Percentiles rank a stretch among this genome's conserved stretches.
These are phyloP conservation scores for Hypothenemus hampei DNA, from an alignment of 1,140 invertebrate genomes.

Conservation along the genomic window DNA sequence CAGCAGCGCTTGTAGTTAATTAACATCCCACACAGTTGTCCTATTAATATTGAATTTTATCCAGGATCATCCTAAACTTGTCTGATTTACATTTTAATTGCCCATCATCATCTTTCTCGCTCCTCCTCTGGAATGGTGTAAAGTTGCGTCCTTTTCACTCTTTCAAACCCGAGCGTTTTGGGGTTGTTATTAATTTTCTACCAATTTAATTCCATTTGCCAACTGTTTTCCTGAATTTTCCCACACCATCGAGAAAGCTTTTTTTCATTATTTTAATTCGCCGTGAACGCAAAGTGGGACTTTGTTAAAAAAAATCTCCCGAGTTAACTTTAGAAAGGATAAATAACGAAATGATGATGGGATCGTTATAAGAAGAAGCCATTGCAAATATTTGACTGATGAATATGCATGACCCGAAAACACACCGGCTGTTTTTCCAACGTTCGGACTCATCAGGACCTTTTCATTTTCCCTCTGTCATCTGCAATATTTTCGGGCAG, in stretches of 20 bases:
- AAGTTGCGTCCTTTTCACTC: slow-evolving; percentile 1
- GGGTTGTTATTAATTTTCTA: slow-evolving; percentile 47
- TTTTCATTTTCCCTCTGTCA: slow-evolving; percentile 23
- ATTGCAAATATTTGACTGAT: slow-evolving; percentile 41
- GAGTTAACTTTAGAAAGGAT: no score
- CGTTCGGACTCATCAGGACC: slow-evolving; percentile 21
- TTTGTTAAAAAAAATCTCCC: no score
- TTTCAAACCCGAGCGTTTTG: slow-evolving; percentile 13
- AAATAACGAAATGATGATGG: no score
- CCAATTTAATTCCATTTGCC: slow-evolving; percentile 45
- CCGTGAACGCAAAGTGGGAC: no score
- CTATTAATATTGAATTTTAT: slow-evolving; percentile 27
- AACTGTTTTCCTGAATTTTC: slow-evolving; percentile 23
- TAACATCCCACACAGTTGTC: background rate
- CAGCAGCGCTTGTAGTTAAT: background rate
- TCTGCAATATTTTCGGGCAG: slow-evolving; percentile 16
- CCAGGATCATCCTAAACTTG: slow-evolving; percentile 36
- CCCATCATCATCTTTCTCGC: slow-evolving; percentile 28
- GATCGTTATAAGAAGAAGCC: slow-evolving; percentile 33
- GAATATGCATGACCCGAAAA: slow-evolving; percentile 40
- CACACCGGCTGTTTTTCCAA: slow-evolving; percentile 42
- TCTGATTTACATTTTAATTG: slow-evolving; percentile 48
- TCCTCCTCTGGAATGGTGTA: slow-evolving; percentile 9
- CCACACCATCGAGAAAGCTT: no score
- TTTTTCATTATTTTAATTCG: no score